Percentiles rank a stretch among this genome's conserved stretches.
phyloP scores from a whole-genome alignment of 2,888 invertebrate genomes.

The Cerceris rybyensis region DNA sequence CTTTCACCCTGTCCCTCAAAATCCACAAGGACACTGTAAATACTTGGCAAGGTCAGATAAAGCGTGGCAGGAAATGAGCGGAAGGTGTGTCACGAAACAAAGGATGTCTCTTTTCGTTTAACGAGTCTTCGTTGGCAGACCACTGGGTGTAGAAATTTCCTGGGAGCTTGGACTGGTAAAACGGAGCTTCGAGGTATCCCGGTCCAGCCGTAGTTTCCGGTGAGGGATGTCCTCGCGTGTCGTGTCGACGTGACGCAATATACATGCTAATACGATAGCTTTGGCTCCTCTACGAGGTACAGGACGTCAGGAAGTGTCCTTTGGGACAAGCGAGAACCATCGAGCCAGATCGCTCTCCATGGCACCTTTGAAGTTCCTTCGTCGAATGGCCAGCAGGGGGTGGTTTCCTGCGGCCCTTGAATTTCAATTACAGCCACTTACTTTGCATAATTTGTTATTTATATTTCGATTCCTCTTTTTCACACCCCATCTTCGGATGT shows the following conservation, averaged over 20 bases:
- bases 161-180: slow-evolving; percentile 39
- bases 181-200: slow-evolving; percentile 35
- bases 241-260: slow-evolving; percentile 71
- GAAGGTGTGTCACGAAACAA: slow-evolving; percentile 27
- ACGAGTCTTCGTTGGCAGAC: not conserved
- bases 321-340: slow-evolving; percentile 36
- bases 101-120: slow-evolving; percentile 40
- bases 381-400: not conserved
- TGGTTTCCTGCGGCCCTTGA: not conserved
- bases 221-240: slow-evolving; percentile 54
- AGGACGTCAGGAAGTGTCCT: slow-evolving; percentile 55
- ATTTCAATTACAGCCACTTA: slow-evolving; percentile 9
- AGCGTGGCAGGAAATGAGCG: slow-evolving; percentile 20
- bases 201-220: slow-evolving; percentile 49
- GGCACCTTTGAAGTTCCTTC: slow-evolving; percentile 33
- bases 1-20: not conserved
- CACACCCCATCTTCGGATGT: not conserved
- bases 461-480: not conserved
- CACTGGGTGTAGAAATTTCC: slow-evolving; percentile 21
- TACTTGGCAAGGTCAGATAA: slow-evolving; percentile 15
- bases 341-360: slow-evolving; percentile 11
- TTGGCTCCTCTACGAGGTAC: slow-evolving; percentile 50
- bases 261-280: slow-evolving; percentile 71
- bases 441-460: slow-evolving; percentile 21
- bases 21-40: not conserved